Conservation (phyloP, 2,888 invertebrate species). For the Aphodius sticticus region DNA sequence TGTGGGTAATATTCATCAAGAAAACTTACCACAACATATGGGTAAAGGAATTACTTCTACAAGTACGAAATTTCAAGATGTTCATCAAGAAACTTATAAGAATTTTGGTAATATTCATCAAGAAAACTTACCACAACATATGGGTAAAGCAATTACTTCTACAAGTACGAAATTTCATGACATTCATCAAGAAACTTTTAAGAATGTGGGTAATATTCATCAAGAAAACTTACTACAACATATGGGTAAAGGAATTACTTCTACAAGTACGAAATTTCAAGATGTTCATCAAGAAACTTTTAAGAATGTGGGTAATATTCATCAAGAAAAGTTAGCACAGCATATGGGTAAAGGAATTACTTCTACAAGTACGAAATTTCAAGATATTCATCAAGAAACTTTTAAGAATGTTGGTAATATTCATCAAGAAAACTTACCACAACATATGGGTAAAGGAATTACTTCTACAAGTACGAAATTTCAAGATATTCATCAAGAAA, state of each 20-base stretch:
- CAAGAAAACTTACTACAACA: background rate
- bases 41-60: background rate
- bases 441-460: background rate
- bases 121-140: background rate
- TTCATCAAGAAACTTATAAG: background rate
- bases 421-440: background rate
- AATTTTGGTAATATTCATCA: background rate
- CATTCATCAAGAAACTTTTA: background rate
- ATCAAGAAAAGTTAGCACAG: background rate
- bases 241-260: background rate
- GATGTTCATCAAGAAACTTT: background rate
- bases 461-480: background rate
- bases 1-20: background rate
- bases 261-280: background rate
- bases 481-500: background rate
- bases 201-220: background rate
- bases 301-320: background rate
- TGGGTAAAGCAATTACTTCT: too few relatives aligned
- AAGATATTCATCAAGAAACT: background rate
- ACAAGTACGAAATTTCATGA: background rate
- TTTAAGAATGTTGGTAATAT: background rate
- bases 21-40: background rate
- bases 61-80: background rate
- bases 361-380: background rate
- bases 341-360: background rate